phyloP scores from a whole-genome alignment of 2,797 vertebrate genomes.

The Eospalax fontanierii region DNA sequence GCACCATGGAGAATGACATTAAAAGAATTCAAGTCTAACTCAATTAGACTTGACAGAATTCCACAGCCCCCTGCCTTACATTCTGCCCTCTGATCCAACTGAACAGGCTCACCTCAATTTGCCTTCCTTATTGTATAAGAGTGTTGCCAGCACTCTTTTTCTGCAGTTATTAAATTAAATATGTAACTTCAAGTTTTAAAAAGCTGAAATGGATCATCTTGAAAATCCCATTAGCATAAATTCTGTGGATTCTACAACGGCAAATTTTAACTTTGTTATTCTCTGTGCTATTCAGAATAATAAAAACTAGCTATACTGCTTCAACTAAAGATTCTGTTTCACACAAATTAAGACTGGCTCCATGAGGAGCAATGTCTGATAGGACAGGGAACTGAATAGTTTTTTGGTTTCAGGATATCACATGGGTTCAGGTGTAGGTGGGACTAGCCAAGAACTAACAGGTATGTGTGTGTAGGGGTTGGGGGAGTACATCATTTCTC shows the following conservation, averaged over 20 bases:
- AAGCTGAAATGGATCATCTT: slow-evolving; percentile 27
- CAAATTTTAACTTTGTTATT: slow-evolving; percentile 65
- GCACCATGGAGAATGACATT: background rate
- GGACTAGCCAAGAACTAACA: background rate
- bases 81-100: background rate
- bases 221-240: slow-evolving; percentile 62
- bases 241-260: slow-evolving; percentile 44
- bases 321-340: slow-evolving; percentile 49
- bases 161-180: slow-evolving; percentile 65
- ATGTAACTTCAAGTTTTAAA: slow-evolving; percentile 29
- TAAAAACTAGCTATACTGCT: slow-evolving; percentile 61
- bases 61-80: accelerated
- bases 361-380: slow-evolving; percentile 37
- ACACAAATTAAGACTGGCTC: slow-evolving; percentile 45
- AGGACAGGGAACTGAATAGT: background rate
- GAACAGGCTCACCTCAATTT: background rate
- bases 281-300: slow-evolving; percentile 63
- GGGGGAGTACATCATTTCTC: background rate
- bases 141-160: background rate
- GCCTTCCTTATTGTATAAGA: background rate
- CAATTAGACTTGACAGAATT: background rate
- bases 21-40: accelerated
- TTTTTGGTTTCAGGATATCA: slow-evolving; percentile 23
- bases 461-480: background rate
- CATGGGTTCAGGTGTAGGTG: background rate